Evolutionary conservation across 2,888 invertebrate genomes (phyloP).

Genomic region (Eristalis intricaria): DNA sequence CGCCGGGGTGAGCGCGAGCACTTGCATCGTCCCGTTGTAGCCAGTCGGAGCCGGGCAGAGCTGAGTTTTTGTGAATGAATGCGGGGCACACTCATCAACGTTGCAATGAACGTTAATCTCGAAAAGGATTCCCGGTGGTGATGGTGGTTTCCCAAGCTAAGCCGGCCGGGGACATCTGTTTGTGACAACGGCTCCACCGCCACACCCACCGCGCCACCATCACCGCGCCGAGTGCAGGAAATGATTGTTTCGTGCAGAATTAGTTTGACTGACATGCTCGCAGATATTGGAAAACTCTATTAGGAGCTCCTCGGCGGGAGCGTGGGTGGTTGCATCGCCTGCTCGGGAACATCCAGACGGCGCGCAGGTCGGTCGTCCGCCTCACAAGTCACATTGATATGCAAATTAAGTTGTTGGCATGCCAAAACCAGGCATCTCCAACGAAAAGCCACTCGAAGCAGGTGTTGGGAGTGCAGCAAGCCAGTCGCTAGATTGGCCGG

Average conservation of each 20-base stretch:
- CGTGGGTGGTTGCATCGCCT: not conserved
- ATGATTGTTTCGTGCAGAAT: constrained; percentile 70
- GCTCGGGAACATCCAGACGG: not conserved
- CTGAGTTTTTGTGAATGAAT: constrained; percentile 3
- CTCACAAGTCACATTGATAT: constrained; percentile 61
- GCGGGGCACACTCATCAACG: constrained; percentile 32
- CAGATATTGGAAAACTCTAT: constrained; percentile 66
- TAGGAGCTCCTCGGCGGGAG: constrained; percentile 38
- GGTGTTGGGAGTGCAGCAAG: not conserved
- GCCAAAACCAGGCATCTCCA: constrained; percentile 7
- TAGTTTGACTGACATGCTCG: constrained; percentile 68
- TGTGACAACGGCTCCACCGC: constrained; percentile 32
- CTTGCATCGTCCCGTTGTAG: not conserved
- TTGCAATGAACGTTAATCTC: constrained; percentile 47
- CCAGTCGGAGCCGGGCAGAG: constrained; percentile 1
- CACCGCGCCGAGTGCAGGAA: constrained; percentile 49
- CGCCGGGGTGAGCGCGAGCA: not conserved
- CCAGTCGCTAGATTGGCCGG: constrained; percentile 2
- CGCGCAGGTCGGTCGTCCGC: too few relatives aligned
- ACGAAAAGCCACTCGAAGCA: constrained; percentile 1
- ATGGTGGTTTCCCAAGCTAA: constrained; percentile 60
- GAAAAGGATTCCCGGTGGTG: constrained; percentile 40
- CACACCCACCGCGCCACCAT: not conserved
- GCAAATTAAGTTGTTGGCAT: constrained; percentile 68
- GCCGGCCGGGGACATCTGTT: constrained; percentile 47